Base-by-base conservation (phyloP, 2,888 invertebrate genomes). In the Metopia argyrocephala region DNA sequence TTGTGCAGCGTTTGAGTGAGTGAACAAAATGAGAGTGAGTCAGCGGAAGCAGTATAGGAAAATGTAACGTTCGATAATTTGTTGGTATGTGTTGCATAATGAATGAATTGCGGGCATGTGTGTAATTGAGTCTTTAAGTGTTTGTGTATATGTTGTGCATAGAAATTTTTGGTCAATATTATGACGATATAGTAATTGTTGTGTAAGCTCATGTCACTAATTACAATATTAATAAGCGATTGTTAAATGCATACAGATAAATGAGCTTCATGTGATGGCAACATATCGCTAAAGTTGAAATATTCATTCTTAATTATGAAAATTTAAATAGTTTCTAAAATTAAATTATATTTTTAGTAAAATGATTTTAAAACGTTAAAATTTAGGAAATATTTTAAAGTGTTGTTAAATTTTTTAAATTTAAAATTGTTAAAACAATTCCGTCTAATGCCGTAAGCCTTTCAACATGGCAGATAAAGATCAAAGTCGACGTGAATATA, bases 141-240 rank as follows among this genome's bases (percentile, higher is more conserved):
- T 15, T 18, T 2, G 15, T 23, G 21, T 7, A 0, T 46, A 48
- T 52, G 52, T 59, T 18, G 50, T 21, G 56, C 28, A 4, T 0
- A 12, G 12, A 15, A 15, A 31, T 2, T 38, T 3, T 12, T 38
- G 9, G 9, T 73, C 31, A 59, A 45, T 31, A 6, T 48, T 66
- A 59, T 65, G 50, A 56, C 61, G 46, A 70, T 61, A 57, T 56
- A 66, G 78, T 75, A 78, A 82, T 82, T 82, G 62, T 56, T 78
- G 65, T 78, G 74, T 71, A 75, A 71, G 75, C 74, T 65, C 75
- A 78, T 70, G 66, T 78, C 65, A 68, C 70, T 71, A 82, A 78
- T 78, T 78, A 78, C 75, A 74, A 62, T 75, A 75, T 69, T 71
- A 71, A 78, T 71, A 70, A 52, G 65, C 71, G 45, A 70, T 70